Evolutionary conservation across 2,888 invertebrate genomes (phyloP).

Genomic region (Drosophila trichaetosa): DNA sequence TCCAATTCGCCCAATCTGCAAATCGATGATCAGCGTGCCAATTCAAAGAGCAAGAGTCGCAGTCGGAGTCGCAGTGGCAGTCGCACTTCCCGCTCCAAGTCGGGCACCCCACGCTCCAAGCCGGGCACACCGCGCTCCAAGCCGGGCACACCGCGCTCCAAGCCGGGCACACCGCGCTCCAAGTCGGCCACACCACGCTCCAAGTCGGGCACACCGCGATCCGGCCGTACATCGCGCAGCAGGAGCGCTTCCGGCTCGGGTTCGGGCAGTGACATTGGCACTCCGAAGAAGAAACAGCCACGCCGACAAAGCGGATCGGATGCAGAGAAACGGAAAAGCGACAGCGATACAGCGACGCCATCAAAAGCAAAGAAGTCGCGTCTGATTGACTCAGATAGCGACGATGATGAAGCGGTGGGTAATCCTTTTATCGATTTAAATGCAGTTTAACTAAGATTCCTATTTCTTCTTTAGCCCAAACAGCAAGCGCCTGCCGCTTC

Average conservation of each 20-base stretch:
- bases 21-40: slow-evolving; percentile 85
- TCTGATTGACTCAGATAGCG: slow-evolving; percentile 90
- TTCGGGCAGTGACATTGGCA: slow-evolving; percentile 83
- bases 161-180: slow-evolving; percentile 42
- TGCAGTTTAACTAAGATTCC: neutral
- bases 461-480: slow-evolving; percentile 40
- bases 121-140: slow-evolving; percentile 46
- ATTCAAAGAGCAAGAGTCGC: slow-evolving; percentile 73
- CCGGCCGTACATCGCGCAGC: slow-evolving; percentile 52
- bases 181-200: slow-evolving; percentile 70
- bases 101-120: slow-evolving; percentile 52
- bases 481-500: slow-evolving; percentile 86
- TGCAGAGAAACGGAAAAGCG: slow-evolving; percentile 74
- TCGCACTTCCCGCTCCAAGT: slow-evolving; percentile 61
- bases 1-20: slow-evolving; percentile 86
- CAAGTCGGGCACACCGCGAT: slow-evolving; percentile 57
- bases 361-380: slow-evolving; percentile 86
- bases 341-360: slow-evolving; percentile 57
- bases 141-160: slow-evolving; percentile 54
- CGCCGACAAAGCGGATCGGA: slow-evolving; percentile 86
- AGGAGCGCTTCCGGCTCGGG: slow-evolving; percentile 80
- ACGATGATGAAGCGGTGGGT: slow-evolving; percentile 86
- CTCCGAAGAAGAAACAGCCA: slow-evolving; percentile 79
- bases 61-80: slow-evolving; percentile 80
- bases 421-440: neutral